Evolutionary conservation across 2,888 invertebrate species (phyloP).

Genomic region (Drosophila mulleri): DNA sequence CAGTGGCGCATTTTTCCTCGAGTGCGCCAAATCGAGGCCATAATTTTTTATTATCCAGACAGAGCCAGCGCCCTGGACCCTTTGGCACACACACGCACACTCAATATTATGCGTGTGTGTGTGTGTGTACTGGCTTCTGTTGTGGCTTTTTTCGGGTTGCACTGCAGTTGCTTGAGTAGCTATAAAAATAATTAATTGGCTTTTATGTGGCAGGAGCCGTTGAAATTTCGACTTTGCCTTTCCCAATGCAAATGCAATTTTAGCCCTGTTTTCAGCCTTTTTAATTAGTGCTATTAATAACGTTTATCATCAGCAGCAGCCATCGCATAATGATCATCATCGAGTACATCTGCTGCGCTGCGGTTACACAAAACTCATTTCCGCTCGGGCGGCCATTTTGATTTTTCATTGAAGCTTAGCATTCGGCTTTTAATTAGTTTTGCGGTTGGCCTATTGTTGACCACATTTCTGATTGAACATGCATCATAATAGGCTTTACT

Average conservation of each 20-base stretch:
- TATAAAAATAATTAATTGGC: constrained; percentile 79
- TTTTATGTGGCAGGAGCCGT: constrained; percentile 79
- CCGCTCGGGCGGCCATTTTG: constrained; percentile 63
- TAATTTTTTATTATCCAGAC: constrained; percentile 76
- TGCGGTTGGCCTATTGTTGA: constrained; percentile 31
- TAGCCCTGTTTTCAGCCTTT: constrained; percentile 44
- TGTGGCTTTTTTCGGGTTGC: constrained; percentile 43
- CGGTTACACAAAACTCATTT: constrained; percentile 68
- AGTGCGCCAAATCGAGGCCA: constrained; percentile 78
- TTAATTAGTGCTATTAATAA: constrained; percentile 75
- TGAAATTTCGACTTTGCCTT: constrained; percentile 57
- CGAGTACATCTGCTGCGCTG: constrained; percentile 60
- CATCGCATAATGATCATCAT: constrained; percentile 16
- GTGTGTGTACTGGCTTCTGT: constrained; percentile 44
- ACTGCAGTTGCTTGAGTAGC: constrained; percentile 61
- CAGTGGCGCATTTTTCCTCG: constrained; percentile 68
- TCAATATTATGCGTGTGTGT: constrained; percentile 1
- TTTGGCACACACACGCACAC: constrained; percentile 24
- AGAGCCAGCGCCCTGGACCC: constrained; percentile 29
- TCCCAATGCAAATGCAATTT: constrained; percentile 37
- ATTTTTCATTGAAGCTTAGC: constrained; percentile 20
- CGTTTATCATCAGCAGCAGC: constrained; percentile 24
- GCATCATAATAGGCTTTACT: constrained; percentile 1
- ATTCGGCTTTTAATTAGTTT: constrained; percentile 42
- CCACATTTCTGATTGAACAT: constrained; percentile 9